Evolutionary conservation across 2,113 vertebrate genomes (phyloP).

Genomic region (Rhynchopsitta pachyrhyncha): DNA sequence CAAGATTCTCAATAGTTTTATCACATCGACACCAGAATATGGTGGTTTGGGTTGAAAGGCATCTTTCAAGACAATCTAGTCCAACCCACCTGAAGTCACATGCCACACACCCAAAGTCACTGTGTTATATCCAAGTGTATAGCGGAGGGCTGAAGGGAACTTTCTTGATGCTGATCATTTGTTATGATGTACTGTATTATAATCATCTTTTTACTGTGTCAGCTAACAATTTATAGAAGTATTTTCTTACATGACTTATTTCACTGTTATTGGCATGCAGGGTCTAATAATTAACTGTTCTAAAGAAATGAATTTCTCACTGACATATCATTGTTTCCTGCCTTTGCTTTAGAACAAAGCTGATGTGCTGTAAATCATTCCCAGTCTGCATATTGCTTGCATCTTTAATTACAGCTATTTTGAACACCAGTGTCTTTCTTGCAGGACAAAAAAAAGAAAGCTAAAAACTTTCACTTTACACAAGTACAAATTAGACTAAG

Average conservation of each 20-base stretch:
- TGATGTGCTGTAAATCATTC: constrained; percentile 29
- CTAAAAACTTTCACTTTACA: constrained; percentile 14
- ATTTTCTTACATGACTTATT: constrained; percentile 1
- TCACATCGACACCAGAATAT: not conserved
- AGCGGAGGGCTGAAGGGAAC: not conserved
- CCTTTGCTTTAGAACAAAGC: constrained; percentile 35
- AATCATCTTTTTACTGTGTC: not conserved
- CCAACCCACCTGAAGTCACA: fast-evolving
- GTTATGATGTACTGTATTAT: not conserved
- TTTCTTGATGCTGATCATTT: not conserved
- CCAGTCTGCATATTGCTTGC: not conserved
- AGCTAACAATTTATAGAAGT: not conserved
- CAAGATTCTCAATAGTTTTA: not conserved
- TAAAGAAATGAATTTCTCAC: not conserved
- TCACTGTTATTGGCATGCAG: not conserved
- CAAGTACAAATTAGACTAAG: not conserved
- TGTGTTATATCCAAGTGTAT: fast-evolving
- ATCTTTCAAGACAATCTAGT: not conserved
- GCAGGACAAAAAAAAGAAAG: not conserved
- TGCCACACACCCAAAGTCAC: not conserved
- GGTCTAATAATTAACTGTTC: not conserved
- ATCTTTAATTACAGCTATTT: constrained; percentile 45
- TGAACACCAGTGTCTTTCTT: not conserved
- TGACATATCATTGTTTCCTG: not conserved
- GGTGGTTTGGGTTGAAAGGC: not conserved